These are phyloP conservation scores for Cuniculus paca DNA, from an alignment of 2,797 vertebrate species.

Conservation along the genomic window DNA sequence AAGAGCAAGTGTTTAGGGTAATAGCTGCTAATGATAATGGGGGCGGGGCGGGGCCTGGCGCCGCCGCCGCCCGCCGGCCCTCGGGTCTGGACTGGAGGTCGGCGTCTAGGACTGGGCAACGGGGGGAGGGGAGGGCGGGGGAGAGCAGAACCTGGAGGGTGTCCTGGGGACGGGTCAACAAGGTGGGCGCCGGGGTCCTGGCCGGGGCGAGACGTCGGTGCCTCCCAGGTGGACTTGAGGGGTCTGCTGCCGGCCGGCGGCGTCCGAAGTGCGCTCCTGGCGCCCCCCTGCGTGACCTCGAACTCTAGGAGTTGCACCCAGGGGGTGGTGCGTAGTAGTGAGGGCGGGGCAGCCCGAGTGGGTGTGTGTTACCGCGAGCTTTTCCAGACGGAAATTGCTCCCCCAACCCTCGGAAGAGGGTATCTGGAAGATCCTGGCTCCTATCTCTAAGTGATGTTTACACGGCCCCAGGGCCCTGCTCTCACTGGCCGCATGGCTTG, in stretches of 20 bases:
- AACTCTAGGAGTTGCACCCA: constrained; percentile 5
- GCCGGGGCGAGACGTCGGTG: constrained; percentile 48
- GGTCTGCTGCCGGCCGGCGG: background rate
- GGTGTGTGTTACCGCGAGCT: background rate
- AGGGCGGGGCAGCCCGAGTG: constrained; percentile 22
- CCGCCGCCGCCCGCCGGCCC: constrained; percentile 4
- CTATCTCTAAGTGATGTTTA: background rate
- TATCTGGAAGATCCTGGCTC: background rate
- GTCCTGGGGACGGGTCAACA: background rate
- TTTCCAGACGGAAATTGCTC: background rate
- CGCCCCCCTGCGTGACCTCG: constrained; percentile 14
- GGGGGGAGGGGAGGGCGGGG: background rate
- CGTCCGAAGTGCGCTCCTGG: background rate
- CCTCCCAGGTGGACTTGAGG: background rate
- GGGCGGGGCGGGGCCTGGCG: constrained; percentile 84
- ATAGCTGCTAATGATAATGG: constrained; percentile 88
- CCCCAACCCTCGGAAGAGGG: background rate
- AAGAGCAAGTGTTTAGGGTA: constrained; percentile 88
- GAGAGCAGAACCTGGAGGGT: background rate
- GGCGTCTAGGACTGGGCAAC: background rate
- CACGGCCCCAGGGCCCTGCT: background rate
- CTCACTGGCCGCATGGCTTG: background rate
- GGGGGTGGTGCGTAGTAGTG: constrained; percentile 3
- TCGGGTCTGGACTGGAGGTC: background rate
- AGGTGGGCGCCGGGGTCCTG: background rate